Conservation (phyloP, 1,140 invertebrate genomes). For the Nymphalis io region DNA sequence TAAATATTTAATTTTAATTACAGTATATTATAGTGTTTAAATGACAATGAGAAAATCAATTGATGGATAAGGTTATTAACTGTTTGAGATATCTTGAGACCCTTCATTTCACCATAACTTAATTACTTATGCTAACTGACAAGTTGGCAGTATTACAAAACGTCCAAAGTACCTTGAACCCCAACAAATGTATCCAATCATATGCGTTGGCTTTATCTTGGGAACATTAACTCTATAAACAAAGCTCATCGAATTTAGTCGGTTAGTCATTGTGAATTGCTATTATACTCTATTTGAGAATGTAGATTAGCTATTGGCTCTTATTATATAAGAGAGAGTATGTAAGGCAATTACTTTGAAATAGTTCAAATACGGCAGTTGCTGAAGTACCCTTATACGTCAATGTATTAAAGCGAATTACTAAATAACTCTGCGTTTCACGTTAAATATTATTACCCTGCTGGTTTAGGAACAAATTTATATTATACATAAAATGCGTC, state of each 20-base stretch:
- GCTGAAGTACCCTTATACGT: conserved; percentile 55
- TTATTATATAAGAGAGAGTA: conserved; percentile 48
- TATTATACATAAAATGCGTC: too few species aligned
- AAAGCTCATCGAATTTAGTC: conserved; percentile 52
- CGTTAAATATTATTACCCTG: neutral
- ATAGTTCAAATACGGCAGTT: conserved; percentile 66
- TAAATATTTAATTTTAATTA: neutral
- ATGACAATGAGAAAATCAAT: conserved; percentile 62
- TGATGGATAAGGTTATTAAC: conserved; percentile 70
- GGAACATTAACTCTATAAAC: conserved; percentile 36
- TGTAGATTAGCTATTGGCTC: conserved; percentile 75
- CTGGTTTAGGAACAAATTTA: too few species aligned
- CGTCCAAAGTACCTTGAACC: conserved; percentile 49
- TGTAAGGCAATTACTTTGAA: conserved; percentile 71
- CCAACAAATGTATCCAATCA: conserved; percentile 23
- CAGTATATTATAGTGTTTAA: conserved; percentile 28
- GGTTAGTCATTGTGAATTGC: conserved; percentile 45
- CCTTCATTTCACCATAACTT: conserved; percentile 72
- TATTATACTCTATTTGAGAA: conserved; percentile 72
- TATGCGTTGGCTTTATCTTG: neutral
- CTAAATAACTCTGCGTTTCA: neutral
- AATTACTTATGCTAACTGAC: conserved; percentile 71
- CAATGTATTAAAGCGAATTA: conserved; percentile 59
- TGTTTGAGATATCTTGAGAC: conserved; percentile 63
- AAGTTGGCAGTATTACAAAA: conserved; percentile 48